Percentiles rank a stretch among this genome's conserved stretches.
Conservation (phyloP, 2,888 invertebrate genomes). For the Synanthedon andrenaeformis region DNA sequence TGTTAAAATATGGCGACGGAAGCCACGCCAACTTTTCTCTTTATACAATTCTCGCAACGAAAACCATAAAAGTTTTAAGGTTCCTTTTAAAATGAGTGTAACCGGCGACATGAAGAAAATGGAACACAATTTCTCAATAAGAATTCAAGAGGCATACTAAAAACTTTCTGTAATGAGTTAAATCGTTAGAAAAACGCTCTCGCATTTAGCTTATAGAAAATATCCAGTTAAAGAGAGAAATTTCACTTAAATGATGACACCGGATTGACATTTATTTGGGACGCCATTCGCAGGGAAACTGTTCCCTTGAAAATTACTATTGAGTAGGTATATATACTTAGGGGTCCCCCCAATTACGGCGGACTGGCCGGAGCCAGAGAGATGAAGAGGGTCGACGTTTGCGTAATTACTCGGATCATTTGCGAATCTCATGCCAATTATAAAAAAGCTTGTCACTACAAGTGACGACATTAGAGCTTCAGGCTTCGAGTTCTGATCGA, state of each 20-base stretch:
- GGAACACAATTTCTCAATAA: background rate
- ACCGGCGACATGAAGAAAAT: background rate
- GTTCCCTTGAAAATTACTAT: conserved; percentile 19
- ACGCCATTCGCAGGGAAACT: conserved; percentile 13
- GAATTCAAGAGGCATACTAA: too few species aligned
- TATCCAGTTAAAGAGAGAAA: background rate
- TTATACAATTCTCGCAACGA: conserved; percentile 29
- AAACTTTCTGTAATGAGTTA: too few species aligned
- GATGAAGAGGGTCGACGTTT: conserved; percentile 68
- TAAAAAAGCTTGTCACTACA: conserved; percentile 54
- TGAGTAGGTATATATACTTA: conserved; percentile 15
- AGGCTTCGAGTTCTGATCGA: conserved; percentile 26
- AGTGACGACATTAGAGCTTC: conserved; percentile 33
- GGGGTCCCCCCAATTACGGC: conserved; percentile 45
- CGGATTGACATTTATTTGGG: background rate
- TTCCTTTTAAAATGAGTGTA: conserved; percentile 19
- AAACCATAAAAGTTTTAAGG: conserved; percentile 25
- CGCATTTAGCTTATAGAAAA: background rate
- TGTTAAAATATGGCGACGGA: conserved; percentile 21
- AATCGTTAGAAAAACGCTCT: too few species aligned
- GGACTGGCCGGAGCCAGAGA: conserved; percentile 31
- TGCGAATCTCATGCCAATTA: conserved; percentile 60
- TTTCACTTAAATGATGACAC: background rate
- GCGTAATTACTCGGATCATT: conserved; percentile 67
- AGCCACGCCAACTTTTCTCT: conserved; percentile 40